Evolutionary conservation across 1,140 invertebrate species (phyloP).

Genomic region (Marisa cornuarietis): DNA sequence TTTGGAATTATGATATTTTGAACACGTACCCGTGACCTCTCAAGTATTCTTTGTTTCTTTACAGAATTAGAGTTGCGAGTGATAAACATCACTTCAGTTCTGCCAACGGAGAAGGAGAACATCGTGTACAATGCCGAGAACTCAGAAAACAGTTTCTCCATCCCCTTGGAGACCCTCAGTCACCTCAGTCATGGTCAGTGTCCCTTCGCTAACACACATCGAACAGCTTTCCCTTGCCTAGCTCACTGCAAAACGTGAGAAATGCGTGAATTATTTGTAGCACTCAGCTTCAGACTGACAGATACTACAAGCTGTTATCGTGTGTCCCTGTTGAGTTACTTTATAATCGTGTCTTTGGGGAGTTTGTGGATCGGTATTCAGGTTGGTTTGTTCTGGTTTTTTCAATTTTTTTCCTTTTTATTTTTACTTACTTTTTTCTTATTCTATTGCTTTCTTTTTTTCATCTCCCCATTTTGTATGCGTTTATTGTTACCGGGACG

Average conservation of each 20-base stretch:
- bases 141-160: conserved; percentile 35
- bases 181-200: conserved; percentile 36
- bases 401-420: background rate
- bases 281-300: too few species aligned
- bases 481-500: background rate
- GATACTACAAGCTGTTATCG: background rate
- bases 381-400: background rate
- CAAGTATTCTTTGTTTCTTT: background rate
- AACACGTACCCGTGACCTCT: background rate
- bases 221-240: background rate
- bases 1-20: background rate
- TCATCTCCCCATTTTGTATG: background rate
- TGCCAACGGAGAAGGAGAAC: conserved; percentile 2
- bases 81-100: conserved; percentile 22
- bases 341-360: background rate
- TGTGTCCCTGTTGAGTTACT: too few species aligned
- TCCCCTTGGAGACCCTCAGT: conserved; percentile 39
- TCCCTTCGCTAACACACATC: background rate
- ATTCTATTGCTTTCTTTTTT: background rate
- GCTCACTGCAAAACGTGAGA: background rate
- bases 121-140: conserved; percentile 22
- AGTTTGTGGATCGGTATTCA: background rate
- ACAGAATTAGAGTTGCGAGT: conserved; percentile 43
- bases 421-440: background rate
- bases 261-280: too few species aligned